Conservation (phyloP, 2,113 vertebrate species). For the Apodemus sylvaticus region DNA sequence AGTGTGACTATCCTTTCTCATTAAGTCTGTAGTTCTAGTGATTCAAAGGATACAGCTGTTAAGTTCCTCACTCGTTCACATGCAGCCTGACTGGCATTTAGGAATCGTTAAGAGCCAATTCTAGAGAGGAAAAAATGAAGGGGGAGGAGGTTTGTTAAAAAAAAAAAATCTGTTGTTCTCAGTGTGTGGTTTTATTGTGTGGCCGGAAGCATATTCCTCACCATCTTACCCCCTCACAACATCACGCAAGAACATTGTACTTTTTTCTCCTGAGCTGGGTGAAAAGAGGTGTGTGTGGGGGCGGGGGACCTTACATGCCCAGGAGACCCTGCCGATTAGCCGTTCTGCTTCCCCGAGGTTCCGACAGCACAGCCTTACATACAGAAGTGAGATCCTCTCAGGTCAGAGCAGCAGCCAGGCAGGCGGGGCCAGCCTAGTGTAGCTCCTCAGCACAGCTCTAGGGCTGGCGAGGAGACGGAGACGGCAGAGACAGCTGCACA, state of each 20-base stretch:
- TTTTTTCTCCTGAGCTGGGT: neutral
- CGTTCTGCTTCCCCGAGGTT: neutral
- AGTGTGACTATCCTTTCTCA: too few relatives aligned
- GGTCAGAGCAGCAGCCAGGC: neutral
- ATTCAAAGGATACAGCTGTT: neutral
- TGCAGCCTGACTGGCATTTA: neutral
- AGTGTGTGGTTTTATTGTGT: neutral
- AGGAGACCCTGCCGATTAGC: neutral
- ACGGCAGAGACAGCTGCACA: neutral
- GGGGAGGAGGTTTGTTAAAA: neutral
- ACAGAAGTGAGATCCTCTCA: neutral
- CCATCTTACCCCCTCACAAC: neutral
- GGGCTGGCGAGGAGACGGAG: constrained; percentile 74
- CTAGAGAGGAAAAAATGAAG: neutral
- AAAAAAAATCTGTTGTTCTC: neutral
- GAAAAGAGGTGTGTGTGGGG: neutral
- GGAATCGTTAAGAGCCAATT: neutral
- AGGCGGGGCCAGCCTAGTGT: constrained; percentile 86
- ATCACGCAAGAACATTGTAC: neutral
- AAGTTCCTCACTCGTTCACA: neutral
- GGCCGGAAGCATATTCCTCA: neutral
- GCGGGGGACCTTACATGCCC: neutral
- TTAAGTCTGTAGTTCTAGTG: neutral
- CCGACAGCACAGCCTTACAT: neutral
- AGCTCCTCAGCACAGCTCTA: constrained; percentile 87